These are phyloP conservation scores for Notothenia rossii DNA, from an alignment of 2,113 vertebrate species.

Conservation along the genomic window DNA sequence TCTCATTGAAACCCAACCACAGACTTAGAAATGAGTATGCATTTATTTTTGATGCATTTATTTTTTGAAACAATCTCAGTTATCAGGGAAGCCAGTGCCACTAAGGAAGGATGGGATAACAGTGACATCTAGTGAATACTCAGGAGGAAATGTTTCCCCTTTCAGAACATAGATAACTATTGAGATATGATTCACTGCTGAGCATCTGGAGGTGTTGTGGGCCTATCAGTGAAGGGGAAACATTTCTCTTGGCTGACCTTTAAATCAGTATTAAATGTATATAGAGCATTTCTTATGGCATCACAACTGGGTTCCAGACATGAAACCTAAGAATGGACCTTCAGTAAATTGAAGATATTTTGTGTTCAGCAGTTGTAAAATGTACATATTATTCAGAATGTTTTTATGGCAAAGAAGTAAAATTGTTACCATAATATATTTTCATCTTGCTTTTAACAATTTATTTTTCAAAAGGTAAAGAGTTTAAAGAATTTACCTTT, in stretches of 20 bases:
- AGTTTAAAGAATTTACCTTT: neutral
- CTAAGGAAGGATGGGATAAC: slow-evolving; percentile 29
- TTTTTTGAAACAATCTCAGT: slow-evolving; percentile 1
- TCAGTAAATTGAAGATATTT: neutral
- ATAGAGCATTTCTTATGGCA: neutral
- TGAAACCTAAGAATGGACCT: neutral
- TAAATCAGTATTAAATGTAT: neutral
- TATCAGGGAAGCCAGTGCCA: neutral
- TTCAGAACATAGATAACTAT: neutral
- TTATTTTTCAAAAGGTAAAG: neutral
- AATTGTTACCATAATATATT: neutral
- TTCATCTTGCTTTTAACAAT: neutral
- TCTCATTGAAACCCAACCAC: slow-evolving; percentile 11
- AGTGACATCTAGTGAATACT: slow-evolving; percentile 75
- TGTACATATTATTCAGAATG: neutral
- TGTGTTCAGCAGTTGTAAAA: neutral
- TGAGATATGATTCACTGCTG: too few relatives aligned
- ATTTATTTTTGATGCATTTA: slow-evolving; percentile 40
- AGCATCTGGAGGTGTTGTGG: too few relatives aligned
- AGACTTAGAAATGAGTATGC: neutral
- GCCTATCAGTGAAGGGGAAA: too few relatives aligned
- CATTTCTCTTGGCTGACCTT: neutral
- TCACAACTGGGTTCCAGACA: neutral
- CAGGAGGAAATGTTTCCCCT: neutral
- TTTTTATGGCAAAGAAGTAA: neutral